Conservation (phyloP, 2,888 invertebrate species). For the Leptopilina syphax region DNA sequence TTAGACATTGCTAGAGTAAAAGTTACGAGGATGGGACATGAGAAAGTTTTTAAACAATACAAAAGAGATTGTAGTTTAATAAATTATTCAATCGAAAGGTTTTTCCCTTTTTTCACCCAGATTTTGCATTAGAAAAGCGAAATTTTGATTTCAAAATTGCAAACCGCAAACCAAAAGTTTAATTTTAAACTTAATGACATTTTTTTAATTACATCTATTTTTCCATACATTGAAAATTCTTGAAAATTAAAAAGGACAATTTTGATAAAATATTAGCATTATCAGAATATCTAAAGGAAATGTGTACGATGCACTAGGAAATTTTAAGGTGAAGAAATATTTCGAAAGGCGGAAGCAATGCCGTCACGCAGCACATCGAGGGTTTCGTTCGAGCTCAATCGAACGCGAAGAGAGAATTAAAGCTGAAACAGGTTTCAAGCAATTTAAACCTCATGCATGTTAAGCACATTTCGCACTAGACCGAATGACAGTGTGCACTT, state of each 20-base stretch:
- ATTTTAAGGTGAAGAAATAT: slow-evolving; percentile 45
- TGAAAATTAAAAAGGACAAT: no score
- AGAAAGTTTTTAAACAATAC: slow-evolving; percentile 58
- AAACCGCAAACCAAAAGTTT: no score
- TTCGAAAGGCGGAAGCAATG: slow-evolving; percentile 54
- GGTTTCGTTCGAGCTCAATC: slow-evolving; percentile 62
- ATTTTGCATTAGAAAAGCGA: no score
- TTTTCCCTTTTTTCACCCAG: slow-evolving; percentile 18
- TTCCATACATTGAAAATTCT: no score
- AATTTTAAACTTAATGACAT: no score
- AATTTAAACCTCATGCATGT: slow-evolving; percentile 52
- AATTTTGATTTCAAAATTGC: no score
- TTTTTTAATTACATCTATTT: no score
- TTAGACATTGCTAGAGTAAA: slow-evolving; percentile 45
- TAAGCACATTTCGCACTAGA: slow-evolving; percentile 42
- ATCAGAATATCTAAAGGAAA: no score
- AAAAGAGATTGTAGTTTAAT: slow-evolving; percentile 41
- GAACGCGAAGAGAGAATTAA: slow-evolving; percentile 53
- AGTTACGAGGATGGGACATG: slow-evolving; percentile 37
- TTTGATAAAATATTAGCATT: no score
- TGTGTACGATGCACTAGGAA: neutral
- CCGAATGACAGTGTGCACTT: slow-evolving; percentile 16
- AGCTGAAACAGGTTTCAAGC: slow-evolving; percentile 47
- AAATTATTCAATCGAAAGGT: slow-evolving; percentile 55
- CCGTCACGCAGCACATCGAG: slow-evolving; percentile 52